Conservation (phyloP, 2,888 invertebrate species). For the Spodoptera picta region DNA sequence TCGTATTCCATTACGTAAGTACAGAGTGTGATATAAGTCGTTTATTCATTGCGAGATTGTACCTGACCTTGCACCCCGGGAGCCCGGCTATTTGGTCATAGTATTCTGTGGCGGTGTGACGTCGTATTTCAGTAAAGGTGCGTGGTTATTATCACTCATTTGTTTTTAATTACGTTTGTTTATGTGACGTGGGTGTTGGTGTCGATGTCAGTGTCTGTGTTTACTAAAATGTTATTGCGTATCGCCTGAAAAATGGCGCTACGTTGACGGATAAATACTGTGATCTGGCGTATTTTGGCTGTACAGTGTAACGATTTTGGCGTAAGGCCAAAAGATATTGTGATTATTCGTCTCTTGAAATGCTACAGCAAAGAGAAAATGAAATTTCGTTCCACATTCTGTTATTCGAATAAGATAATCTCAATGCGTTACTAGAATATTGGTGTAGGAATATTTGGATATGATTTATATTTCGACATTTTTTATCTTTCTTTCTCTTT, state of each 20-base stretch:
- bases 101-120: constrained; percentile 45
- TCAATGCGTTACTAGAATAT: constrained; percentile 21
- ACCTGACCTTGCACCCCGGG: constrained; percentile 48
- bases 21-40: constrained; percentile 31
- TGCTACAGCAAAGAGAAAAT: constrained; percentile 43
- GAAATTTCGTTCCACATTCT: constrained; percentile 40
- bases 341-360: constrained; percentile 45
- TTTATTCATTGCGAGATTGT: constrained; percentile 20
- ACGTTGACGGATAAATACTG: constrained; percentile 43
- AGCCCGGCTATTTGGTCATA: constrained; percentile 37
- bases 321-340: constrained; percentile 43
- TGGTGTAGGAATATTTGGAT: constrained; percentile 5
- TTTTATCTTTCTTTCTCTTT: constrained; percentile 23
- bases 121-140: constrained; percentile 30
- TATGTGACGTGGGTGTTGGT: constrained; percentile 4
- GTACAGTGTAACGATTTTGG: constrained; percentile 41
- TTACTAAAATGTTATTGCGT: constrained; percentile 44
- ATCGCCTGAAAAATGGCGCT: constrained; percentile 31
- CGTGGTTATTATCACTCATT: constrained; percentile 14
- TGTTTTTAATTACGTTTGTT: constrained; percentile 13
- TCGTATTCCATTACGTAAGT: constrained; percentile 45
- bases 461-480: too few species aligned
- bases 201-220: constrained; percentile 42
- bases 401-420: constrained; percentile 29
- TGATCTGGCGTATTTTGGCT: constrained; percentile 35